phyloP scores from a whole-genome alignment of 2,797 vertebrate genomes.

The Clamator glandarius region DNA sequence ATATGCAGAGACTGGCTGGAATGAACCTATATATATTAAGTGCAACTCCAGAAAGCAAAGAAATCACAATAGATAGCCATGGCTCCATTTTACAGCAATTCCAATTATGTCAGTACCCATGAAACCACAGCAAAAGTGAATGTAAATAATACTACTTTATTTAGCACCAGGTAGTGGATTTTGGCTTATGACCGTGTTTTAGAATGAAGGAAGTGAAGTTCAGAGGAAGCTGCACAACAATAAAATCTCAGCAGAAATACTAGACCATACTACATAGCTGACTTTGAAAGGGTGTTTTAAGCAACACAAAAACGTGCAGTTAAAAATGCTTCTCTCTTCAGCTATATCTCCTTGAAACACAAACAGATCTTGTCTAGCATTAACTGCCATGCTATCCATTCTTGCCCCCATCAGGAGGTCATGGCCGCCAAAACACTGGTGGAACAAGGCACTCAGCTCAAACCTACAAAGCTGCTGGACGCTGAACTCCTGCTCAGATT shows the following conservation, averaged over 20 bases:
- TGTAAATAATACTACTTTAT: background rate
- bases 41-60: background rate
- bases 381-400: background rate
- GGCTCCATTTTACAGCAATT: background rate
- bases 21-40: constrained; percentile 4
- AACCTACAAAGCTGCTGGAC: background rate
- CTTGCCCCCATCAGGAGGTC: background rate
- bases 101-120: background rate
- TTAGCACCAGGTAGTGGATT: background rate
- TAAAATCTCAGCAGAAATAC: background rate
- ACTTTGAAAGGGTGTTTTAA: background rate
- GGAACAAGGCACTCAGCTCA: background rate
- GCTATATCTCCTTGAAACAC: background rate
- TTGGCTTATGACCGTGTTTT: background rate
- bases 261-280: background rate
- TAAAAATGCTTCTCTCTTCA: background rate
- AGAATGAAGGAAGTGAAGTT: background rate
- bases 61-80: background rate
- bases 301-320: background rate
- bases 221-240: background rate
- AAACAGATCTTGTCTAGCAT: background rate
- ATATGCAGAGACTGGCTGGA: background rate
- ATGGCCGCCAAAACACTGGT: too few species aligned
- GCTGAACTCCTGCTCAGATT: background rate
- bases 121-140: background rate